Base-by-base conservation (phyloP, 2,113 vertebrate genomes). In the Casuarius casuarius region DNA sequence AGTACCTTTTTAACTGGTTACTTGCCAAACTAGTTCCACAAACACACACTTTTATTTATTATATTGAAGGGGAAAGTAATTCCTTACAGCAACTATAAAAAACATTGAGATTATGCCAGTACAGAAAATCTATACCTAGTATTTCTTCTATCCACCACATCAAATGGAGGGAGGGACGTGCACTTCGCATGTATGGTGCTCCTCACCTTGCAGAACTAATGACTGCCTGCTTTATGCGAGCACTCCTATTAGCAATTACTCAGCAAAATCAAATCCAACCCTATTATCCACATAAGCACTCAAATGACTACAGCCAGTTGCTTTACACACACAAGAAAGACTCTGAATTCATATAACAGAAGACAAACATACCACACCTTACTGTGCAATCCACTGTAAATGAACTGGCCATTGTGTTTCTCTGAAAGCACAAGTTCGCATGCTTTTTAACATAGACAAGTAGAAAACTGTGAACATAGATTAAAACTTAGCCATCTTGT, bases 371-470 rank as follows among this genome's bases (percentile, higher is more conserved):
- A 80, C 74, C 91, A 74, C 89, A 67, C 87, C 89, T 96, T 75
- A 7, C 82, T 21, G 35, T 29, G 49, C 7, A 84, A 61, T 25
- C 68, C 63, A 21, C 0, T 67, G 66, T 28, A 91, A 94, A 73
- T 1, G 3, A 79, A 42, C 9, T 6, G 49, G 48, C 26, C 44
- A 3, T 22, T 89, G 40, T 67, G 71, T 71, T n/a, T 5, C 54
- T 74, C 44, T 1, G 9, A 91, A 7, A 83, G 18, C 44, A 79
- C 1, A 5, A 44, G 11, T 4, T 70, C 22, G 26, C 0, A 0
- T 12, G 26, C 33, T 81, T 78, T 33, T 63, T 63, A 61, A 67
- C 35, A 61, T 38, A 92, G 14, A 46, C 21, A 61, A 31, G 49
- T 2, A 89, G 38, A 28, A 84, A 68, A 72, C 0, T 5, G 12